Percentiles rank a stretch among this genome's conserved stretches.
Conservation (phyloP, 2,113 vertebrate species). For the Vulpes ferrilata region DNA sequence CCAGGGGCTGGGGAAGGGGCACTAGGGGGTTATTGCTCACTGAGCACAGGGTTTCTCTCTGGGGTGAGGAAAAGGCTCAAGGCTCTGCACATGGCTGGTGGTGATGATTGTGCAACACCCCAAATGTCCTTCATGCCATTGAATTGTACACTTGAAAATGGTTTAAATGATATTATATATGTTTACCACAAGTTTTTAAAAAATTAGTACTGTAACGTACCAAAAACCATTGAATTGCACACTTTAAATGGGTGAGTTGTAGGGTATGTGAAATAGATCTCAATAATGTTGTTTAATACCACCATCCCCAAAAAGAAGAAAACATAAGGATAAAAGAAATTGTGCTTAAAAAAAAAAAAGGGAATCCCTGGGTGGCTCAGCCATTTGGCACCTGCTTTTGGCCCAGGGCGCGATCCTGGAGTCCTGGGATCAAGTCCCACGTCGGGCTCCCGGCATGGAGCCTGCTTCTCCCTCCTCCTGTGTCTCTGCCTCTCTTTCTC, state of each 20-base stretch:
- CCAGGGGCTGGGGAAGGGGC: fast-evolving
- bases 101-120: too few relatives aligned
- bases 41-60: neutral
- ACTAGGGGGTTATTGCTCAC: fast-evolving
- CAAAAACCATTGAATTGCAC: neutral
- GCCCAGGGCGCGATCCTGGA: too few relatives aligned
- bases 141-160: neutral
- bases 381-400: too few relatives aligned
- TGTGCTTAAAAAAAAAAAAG: neutral
- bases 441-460: too few relatives aligned
- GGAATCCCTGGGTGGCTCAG: too few relatives aligned
- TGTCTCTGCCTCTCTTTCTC: too few relatives aligned
- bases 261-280: neutral
- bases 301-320: neutral
- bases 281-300: neutral
- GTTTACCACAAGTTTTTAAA: conserved; percentile 37
- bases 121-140: neutral
- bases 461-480: too few relatives aligned
- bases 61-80: neutral
- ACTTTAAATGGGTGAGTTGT: neutral
- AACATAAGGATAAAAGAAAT: neutral
- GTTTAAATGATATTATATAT: neutral
- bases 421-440: too few relatives aligned
- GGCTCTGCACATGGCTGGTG: neutral
- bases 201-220: conserved; percentile 3